phyloP scores from a whole-genome alignment of 2,888 invertebrate genomes.

The Fragum whitleyi region DNA sequence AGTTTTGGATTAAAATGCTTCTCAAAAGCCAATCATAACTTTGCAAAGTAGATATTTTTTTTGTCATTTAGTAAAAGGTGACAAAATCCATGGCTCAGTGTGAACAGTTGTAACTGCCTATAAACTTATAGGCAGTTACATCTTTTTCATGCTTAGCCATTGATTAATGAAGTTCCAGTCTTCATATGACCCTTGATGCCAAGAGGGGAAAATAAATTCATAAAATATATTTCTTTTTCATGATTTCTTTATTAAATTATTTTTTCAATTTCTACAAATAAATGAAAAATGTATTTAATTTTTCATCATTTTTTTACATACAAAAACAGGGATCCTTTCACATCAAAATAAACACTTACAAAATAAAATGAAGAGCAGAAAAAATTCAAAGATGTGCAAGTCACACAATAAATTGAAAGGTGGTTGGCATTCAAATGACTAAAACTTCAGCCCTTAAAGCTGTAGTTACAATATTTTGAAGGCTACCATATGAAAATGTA shows the following conservation, averaged over 20 bases:
- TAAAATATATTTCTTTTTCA: not conserved
- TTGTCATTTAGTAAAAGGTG: no score
- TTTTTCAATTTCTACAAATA: conserved; percentile 54
- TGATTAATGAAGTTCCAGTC: no score
- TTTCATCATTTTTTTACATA: conserved; percentile 11
- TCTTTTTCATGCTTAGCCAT: no score
- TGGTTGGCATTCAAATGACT: not conserved
- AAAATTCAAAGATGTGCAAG: not conserved
- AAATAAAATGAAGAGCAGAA: not conserved
- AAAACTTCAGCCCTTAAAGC: not conserved
- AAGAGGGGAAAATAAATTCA: no score
- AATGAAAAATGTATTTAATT: conserved; percentile 36
- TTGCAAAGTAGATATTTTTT: no score
- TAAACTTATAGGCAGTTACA: no score
- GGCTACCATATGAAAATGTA: not conserved
- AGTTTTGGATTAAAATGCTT: no score
- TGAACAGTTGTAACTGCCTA: no score
- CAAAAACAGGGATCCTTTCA: conserved; percentile 6
- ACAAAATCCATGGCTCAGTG: no score
- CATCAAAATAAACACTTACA: not conserved
- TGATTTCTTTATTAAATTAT: conserved; percentile 57
- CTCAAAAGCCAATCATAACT: no score
- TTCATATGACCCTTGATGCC: no score
- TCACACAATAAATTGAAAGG: not conserved
- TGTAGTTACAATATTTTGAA: not conserved